These are phyloP conservation scores for Pycnonotus jocosus DNA, from an alignment of 2,113 vertebrate genomes.

Conservation along the genomic window DNA sequence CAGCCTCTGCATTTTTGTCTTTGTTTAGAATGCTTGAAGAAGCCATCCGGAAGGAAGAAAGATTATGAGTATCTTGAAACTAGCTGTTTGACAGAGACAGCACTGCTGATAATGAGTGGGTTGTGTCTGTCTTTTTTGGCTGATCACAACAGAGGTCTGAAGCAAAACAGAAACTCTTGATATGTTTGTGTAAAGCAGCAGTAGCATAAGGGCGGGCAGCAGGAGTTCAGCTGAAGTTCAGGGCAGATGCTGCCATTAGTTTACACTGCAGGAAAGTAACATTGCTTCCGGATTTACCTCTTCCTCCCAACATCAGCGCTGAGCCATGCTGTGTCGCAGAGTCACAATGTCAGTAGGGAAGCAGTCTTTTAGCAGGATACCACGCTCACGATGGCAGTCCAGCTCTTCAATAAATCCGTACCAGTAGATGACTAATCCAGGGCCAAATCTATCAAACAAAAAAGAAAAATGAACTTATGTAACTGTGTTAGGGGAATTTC, in stretches of 20 bases:
- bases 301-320: slow-evolving; percentile 49
- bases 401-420: slow-evolving; percentile 94
- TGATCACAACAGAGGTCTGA: slow-evolving; percentile 74
- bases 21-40: slow-evolving; percentile 72
- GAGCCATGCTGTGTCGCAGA: slow-evolving; percentile 74
- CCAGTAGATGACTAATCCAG: slow-evolving; percentile 98
- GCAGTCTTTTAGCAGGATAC: slow-evolving; percentile 92
- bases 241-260: slow-evolving; percentile 82
- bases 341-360: slow-evolving; percentile 94
- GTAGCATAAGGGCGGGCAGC: slow-evolving; percentile 64
- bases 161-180: slow-evolving; percentile 79
- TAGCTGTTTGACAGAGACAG: slow-evolving; percentile 76
- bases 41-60: slow-evolving; percentile 84
- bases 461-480: background rate
- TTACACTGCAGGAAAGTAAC: slow-evolving; percentile 83
- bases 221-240: slow-evolving; percentile 92
- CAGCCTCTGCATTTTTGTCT: slow-evolving; percentile 58
- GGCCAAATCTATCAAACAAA: slow-evolving; percentile 84
- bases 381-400: slow-evolving; percentile 92
- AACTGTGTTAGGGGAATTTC: background rate
- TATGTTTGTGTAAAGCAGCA: slow-evolving; percentile 78
- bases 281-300: slow-evolving; percentile 87
- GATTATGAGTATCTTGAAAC: slow-evolving; percentile 77
- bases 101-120: slow-evolving; percentile 77
- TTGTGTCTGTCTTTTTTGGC: slow-evolving; percentile 76